Conservation (phyloP, 2,797 vertebrate species). For the Halcyon badia region DNA sequence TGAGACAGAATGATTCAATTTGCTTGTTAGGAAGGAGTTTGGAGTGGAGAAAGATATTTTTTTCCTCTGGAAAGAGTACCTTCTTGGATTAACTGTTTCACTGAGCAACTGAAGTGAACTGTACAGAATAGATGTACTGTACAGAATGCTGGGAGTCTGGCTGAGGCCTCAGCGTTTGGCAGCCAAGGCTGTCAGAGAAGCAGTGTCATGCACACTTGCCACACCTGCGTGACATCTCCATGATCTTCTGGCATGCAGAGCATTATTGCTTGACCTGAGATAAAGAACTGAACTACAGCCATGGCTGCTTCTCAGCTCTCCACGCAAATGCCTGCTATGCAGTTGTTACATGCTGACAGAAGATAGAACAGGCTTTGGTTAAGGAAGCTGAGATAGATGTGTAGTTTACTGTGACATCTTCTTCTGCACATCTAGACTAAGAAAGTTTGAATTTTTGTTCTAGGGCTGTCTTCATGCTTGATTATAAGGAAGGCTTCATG, state of each 20-base stretch:
- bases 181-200: background rate
- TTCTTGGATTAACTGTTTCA: background rate
- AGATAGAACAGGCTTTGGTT: background rate
- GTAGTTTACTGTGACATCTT: background rate
- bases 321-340: background rate
- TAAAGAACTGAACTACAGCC: conserved; percentile 1
- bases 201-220: background rate
- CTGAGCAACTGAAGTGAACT: background rate
- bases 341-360: background rate
- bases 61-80: background rate
- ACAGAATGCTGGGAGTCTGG: background rate
- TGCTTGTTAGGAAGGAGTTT: background rate
- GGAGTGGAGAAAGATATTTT: background rate
- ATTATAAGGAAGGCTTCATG: background rate
- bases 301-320: background rate
- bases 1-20: background rate
- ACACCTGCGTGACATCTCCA: background rate
- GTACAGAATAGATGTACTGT: background rate
- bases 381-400: background rate
- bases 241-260: background rate
- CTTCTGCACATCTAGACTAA: background rate
- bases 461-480: background rate
- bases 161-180: background rate
- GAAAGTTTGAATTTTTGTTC: background rate
- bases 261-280: background rate